A percentile compares a stretch with the other conserved stretches of the same genome.
phyloP scores from a whole-genome alignment of 2,888 invertebrate genomes.

The Enoplolaimus lenunculus region DNA sequence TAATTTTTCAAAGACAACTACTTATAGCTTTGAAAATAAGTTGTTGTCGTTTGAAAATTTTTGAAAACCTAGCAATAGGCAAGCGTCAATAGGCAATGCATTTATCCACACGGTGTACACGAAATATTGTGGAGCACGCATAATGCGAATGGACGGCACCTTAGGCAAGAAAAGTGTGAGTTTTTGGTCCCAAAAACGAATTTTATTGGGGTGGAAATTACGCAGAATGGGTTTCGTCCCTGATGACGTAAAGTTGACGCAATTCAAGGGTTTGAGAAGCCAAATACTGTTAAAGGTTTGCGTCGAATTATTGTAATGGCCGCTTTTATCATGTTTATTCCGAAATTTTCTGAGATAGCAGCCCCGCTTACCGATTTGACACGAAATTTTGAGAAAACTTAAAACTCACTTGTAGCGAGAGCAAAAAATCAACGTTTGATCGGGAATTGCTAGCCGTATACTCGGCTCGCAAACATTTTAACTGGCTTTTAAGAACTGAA shows the following conservation, averaged over 20 bases:
- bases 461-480: neutral
- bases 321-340: neutral
- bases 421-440: neutral
- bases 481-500: neutral
- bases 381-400: neutral
- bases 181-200: neutral
- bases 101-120: no score
- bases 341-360: neutral
- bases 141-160: neutral
- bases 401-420: neutral
- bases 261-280: neutral
- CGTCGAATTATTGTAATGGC: neutral
- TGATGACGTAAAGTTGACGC: neutral
- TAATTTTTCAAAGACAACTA: no score
- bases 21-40: no score
- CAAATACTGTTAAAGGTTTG: neutral
- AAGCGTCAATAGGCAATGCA: no score
- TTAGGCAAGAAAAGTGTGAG: neutral
- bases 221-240: neutral
- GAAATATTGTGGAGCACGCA: no score
- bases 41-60: no score
- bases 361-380: neutral
- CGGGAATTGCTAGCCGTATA: neutral
- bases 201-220: neutral
- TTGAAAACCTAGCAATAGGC: no score